Evolutionary conservation across 2,888 invertebrate species (phyloP).

Genomic region (Acleris laterana): DNA sequence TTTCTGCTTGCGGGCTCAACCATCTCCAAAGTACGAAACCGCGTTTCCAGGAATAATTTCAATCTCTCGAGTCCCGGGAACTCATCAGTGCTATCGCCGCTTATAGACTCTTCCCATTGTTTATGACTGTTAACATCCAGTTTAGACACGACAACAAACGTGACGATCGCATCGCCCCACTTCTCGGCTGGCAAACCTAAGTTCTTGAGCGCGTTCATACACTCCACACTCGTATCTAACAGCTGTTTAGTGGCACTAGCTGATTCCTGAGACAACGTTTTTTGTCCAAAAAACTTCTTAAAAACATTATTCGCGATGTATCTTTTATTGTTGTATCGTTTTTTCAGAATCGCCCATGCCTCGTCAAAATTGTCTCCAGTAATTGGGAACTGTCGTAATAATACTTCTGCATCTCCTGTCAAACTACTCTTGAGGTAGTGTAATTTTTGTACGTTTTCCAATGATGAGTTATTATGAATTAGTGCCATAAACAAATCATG

Average conservation of each 20-base stretch:
- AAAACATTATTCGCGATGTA: slow-evolving; percentile 2
- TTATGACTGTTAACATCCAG: neutral
- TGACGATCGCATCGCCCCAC: slow-evolving; percentile 7
- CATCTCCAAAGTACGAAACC: slow-evolving; percentile 17
- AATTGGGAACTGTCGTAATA: slow-evolving; percentile 2
- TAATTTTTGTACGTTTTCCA: neutral
- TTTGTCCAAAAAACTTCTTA: slow-evolving; percentile 9
- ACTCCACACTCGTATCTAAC: slow-evolving; percentile 8
- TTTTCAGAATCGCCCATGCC: slow-evolving; percentile 2
- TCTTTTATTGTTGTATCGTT: slow-evolving; percentile 3
- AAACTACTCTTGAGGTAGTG: slow-evolving; percentile 1
- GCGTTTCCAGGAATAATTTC: slow-evolving; percentile 5
- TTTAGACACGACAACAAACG: neutral
- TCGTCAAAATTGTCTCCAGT: slow-evolving; percentile 8
- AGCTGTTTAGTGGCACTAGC: slow-evolving; percentile 1
- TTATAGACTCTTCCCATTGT: slow-evolving; percentile 13
- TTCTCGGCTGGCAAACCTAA: slow-evolving; percentile 2
- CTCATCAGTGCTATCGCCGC: neutral
- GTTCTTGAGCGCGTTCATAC: slow-evolving; percentile 10
- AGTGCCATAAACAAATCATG: slow-evolving; percentile 4
- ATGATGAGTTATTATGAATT: neutral
- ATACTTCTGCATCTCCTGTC: slow-evolving; percentile 3
- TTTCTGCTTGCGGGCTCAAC: slow-evolving; percentile 8
- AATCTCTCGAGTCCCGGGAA: slow-evolving; percentile 3
- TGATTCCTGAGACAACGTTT: slow-evolving; percentile 1